phyloP scores from a whole-genome alignment of 1,140 invertebrate species.

The Pseudomyrmex flavicornis region DNA sequence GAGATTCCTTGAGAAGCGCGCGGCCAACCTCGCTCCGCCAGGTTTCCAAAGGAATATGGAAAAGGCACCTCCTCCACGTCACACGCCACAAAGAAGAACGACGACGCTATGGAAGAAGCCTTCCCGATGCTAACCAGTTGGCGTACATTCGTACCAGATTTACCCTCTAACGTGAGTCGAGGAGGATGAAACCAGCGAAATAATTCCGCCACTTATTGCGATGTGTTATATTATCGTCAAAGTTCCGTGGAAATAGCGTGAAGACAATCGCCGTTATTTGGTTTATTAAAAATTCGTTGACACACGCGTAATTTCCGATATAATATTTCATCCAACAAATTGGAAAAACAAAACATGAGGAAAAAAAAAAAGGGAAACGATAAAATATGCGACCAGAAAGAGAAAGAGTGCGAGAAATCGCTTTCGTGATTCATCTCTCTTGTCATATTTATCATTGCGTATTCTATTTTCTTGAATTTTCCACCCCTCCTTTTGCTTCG shows the following conservation, averaged over 20 bases:
- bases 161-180: slow-evolving; percentile 13
- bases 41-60: slow-evolving; percentile 57
- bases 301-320: no score
- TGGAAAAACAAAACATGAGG: no score
- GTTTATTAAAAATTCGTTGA: no score
- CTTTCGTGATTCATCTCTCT: not conserved
- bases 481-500: not conserved
- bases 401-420: not conserved
- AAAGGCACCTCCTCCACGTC: slow-evolving; percentile 47
- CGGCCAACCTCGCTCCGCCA: slow-evolving; percentile 30
- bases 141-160: slow-evolving; percentile 29
- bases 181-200: slow-evolving; percentile 33
- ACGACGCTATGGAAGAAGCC: slow-evolving; percentile 17
- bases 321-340: no score
- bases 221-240: not conserved
- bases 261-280: no score
- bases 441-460: not conserved
- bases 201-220: slow-evolving; percentile 22
- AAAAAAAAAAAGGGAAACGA: no score
- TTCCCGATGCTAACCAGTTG: slow-evolving; percentile 34
- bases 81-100: slow-evolving; percentile 54
- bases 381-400: no score
- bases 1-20: slow-evolving; percentile 62
- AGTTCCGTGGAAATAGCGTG: not conserved
- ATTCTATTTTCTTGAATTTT: not conserved